Base-by-base conservation (phyloP, 92 coral and sea anemone genomes). In the Pocillopora grandis region DNA sequence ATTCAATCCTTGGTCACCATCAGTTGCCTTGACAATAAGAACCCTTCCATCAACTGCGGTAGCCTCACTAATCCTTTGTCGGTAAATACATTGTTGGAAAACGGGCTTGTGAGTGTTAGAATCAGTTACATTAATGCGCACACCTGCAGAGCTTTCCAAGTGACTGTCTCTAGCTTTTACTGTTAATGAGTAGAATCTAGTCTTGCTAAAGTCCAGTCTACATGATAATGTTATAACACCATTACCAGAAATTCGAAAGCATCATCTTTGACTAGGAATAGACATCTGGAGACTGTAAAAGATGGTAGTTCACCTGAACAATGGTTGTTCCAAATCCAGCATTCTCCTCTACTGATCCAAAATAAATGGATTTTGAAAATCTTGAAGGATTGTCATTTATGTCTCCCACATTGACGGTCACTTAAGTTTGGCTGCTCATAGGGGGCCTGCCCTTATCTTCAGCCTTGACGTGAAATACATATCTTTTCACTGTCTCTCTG, bases 371-470 rank as follows among this genome's bases (percentile, higher is more conserved):
- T 61, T 88, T 78, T 10, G 78, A 65, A 79, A 96, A 96, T 75
- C 42, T 88, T 14, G 99, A 98, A 10, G 99, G 99, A 63, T 95
- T 96, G 76, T 96, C 99, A 78, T 96, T 96, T 20, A 96, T 69
- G 64, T 96, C 99, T 12, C 88, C 82, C 9, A 96, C 88, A 20
- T 90, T 89, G 62, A 96, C 87, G 10, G 94, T 90, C 75, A 96
- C 95, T 76, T 65, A 90, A 56, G 95, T 91, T 7, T 82, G 78
- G 71, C 91, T 93, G 64, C 90, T 92, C 58, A 81, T 68, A 1
- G 95, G 92, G 0, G 91, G 92, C 5, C 52, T 79, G 3, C 99
- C 99, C 72, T 89, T 92, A 77, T 96, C 99, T 23, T 86, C 79
- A n/a, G 99, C 99, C 61, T 91, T 91, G 2, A 96, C 77, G 2